Base-by-base conservation (phyloP, 64 coral and sea anemone species). In the Porites lutea region DNA sequence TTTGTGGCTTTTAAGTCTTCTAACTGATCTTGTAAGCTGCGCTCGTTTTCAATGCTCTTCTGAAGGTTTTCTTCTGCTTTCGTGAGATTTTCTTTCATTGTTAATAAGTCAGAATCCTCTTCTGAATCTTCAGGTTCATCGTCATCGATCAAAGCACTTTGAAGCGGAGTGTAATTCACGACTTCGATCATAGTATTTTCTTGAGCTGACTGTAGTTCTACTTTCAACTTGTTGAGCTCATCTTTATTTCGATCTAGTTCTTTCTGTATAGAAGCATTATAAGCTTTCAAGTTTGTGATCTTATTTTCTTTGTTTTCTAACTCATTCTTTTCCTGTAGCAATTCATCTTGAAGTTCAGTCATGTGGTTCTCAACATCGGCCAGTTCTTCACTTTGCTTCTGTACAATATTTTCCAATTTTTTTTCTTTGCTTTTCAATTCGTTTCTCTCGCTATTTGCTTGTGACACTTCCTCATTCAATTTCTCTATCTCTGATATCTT, bases 161-260 rank as follows among this genome's bases (percentile, higher is more conserved):
- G 81, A 16, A 84, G 46, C 7, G 19, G 6, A 84, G 81, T n/a
- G 3, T 46, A 84, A 18, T 84, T 5, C 7, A 52, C 81, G 3
- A 84, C 47, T 48, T 47, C 81, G 7, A 51, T 37, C 27, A 37
- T 37, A 0, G 27, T 21, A 64, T 84, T 84, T 23, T 84, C 63
- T 51, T 84, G 81, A n/a, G 52, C 47, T 18, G 81, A 66, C 62
- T 84, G 59, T 0, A 84, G 21, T n/a, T 84, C 81, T 19, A 84
- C 23, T 69, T 84, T 84, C 63, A 84, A 52, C 81, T n/a, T 66
- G 45, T 68, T 69, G 2, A 84, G 19, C 52, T 16, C 44, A 51
- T 84, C 81, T 52, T 84, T 84, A 68, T 65, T 68, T 8, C 52
- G 63, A 50, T 53, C 45, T 14, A 84, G 18, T 84, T 84, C 81